Evolutionary conservation across 2,797 vertebrate species (phyloP), one percentile per base, ranked within the genome.

Genomic region (Astyanax mexicanus): DNA sequence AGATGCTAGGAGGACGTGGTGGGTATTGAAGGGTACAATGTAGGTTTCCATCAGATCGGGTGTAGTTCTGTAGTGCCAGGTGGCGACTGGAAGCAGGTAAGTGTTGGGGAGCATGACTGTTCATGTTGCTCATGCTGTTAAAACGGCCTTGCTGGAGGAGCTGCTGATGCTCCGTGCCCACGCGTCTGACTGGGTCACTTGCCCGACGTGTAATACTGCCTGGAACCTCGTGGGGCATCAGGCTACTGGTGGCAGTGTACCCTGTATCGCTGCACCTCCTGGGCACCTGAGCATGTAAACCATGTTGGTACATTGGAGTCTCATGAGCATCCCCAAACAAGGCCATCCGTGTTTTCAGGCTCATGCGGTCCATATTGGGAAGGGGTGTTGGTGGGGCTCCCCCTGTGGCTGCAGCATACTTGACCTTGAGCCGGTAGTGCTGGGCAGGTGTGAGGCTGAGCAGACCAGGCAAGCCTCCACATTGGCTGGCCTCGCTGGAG

Each of bases 361-460:
- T 93, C 87, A 92, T 90, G 27, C 82, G 90, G 72, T 97, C 95
- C 91, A 96, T 91, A 78, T 93, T 92, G 0, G 95, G 95, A 45
- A 97, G 90, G 0, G 96, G 97, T 0, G 95, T 98, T 0, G 96
- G 97, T 0, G 96, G 96, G 0, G 95, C 93, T 0, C 95, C 95
- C 0, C 95, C 97, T 0, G 95, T 97, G 81, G 96, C 96, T 0
- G 95, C 95, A 0, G 96, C 96, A 0, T 97, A 98, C 74, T 90
- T 94, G 9, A 95, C 96, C 76, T 95, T 95, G 69, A 98, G 93
- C 80, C 85, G 90, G 86, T 98, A 96, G 78, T 96, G 96, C 88
- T 98, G 96, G 10, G 95, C 95, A 0, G 96, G 95, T 0, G 96
- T 98, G 81, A 98, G 91, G 80, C 92, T 95, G 54, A 98, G 92